Evolutionary conservation across 2,113 vertebrate genomes (phyloP).

Genomic region (Cyanoderma ruficeps): DNA sequence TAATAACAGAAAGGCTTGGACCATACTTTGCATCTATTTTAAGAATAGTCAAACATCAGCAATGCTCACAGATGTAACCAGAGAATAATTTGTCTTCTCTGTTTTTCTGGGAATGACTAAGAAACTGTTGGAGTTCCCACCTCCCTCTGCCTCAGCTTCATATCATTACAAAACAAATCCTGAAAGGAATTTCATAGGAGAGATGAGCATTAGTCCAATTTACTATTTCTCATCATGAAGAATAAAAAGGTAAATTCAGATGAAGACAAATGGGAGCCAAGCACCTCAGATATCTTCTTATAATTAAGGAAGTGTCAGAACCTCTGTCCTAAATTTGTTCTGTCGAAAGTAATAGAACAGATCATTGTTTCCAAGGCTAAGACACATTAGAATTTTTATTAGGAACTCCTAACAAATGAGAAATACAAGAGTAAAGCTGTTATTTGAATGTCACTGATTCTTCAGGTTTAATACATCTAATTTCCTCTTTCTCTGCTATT

Average conservation of each 20-base stretch:
- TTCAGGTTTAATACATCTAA: slow-evolving; percentile 38
- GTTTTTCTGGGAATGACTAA: background rate
- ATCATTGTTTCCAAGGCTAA: slow-evolving; percentile 31
- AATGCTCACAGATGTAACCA: background rate
- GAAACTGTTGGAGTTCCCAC: background rate
- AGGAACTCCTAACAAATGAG: slow-evolving; percentile 42
- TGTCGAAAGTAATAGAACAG: background rate
- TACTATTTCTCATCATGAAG: background rate
- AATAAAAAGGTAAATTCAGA: background rate
- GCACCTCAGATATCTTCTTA: background rate
- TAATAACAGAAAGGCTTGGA: background rate
- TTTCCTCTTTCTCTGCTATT: background rate
- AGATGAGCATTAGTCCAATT: background rate
- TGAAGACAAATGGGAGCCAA: background rate
- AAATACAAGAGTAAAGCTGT: slow-evolving; percentile 40
- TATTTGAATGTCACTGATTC: slow-evolving; percentile 43
- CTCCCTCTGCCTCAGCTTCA: background rate
- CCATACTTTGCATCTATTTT: rapidly evolving
- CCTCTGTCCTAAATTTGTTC: background rate
- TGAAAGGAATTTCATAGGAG: background rate
- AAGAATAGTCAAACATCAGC: background rate
- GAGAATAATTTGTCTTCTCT: background rate
- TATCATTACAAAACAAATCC: background rate
- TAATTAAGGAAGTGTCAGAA: slow-evolving; percentile 36
- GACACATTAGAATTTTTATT: slow-evolving; percentile 25